These are phyloP conservation scores for Corythoichthys intestinalis DNA, from an alignment of 2,113 vertebrate species.

Conservation along the genomic window DNA sequence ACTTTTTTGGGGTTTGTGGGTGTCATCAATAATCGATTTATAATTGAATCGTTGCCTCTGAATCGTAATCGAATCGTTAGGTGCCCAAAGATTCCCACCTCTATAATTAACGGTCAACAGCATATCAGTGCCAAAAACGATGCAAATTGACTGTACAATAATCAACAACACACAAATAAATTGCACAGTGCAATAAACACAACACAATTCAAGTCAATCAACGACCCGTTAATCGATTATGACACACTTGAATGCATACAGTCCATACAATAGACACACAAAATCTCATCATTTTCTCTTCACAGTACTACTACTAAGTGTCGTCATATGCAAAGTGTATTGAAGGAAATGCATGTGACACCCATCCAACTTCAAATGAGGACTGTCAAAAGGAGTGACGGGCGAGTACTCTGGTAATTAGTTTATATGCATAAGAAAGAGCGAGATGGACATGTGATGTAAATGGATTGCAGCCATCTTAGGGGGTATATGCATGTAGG, in stretches of 20 bases:
- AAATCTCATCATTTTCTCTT: background rate
- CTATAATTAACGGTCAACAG: too few relatives aligned
- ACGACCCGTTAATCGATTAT: background rate
- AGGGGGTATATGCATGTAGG: conserved; percentile 19
- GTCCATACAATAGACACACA: background rate
- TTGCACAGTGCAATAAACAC: background rate
- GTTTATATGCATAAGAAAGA: conserved; percentile 58
- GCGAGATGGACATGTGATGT: conserved; percentile 31
- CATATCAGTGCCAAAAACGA: too few relatives aligned
- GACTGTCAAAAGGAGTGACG: conserved; percentile 45
- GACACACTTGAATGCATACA: background rate
- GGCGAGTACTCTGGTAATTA: conserved; percentile 31
- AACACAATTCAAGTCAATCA: background rate
- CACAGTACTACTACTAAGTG: background rate
- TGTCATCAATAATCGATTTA: too few relatives aligned
- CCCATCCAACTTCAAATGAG: conserved; percentile 43
- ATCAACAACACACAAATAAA: too few relatives aligned
- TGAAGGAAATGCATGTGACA: conserved; percentile 10
- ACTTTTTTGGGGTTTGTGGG: too few relatives aligned
- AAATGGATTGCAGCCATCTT: conserved; percentile 26
- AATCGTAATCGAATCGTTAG: too few relatives aligned
- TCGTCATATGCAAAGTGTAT: conserved; percentile 13
- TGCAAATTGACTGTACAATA: too few relatives aligned
- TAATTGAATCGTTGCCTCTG: too few relatives aligned
- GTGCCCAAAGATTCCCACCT: too few relatives aligned